Conservation (phyloP, 92 coral and sea anemone species). For the Galaxea fascicularis region DNA sequence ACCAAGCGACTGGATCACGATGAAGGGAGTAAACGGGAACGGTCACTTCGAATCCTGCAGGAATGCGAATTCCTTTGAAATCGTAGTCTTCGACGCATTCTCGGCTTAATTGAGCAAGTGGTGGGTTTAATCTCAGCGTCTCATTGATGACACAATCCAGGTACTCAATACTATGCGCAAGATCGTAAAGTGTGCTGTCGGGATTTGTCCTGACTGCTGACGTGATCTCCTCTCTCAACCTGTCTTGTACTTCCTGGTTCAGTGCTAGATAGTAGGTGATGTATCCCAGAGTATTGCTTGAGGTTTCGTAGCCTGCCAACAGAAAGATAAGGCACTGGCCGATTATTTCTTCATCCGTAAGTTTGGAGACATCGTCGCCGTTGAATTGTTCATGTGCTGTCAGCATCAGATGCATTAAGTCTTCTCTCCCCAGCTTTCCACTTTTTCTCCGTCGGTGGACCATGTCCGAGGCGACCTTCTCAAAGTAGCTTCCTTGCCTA, state of each 20-base stretch:
- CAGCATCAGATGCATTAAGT: constrained; percentile 67
- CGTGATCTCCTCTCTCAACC: constrained; percentile 29
- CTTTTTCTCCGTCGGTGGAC: constrained; percentile 29
- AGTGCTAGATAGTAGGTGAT: constrained; percentile 35
- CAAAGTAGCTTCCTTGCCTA: constrained; percentile 14
- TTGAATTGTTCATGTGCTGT: constrained; percentile 58
- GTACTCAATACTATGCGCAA: constrained; percentile 62
- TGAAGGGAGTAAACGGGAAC: constrained; percentile 62
- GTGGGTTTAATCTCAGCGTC: constrained; percentile 53
- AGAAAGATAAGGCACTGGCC: constrained; percentile 57
- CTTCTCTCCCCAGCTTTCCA: constrained; percentile 52
- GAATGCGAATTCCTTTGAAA: constrained; percentile 46
- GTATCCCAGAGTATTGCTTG: constrained; percentile 59
- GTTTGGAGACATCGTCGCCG: constrained; percentile 47
- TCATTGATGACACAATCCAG: constrained; percentile 74
- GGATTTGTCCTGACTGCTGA: constrained; percentile 33
- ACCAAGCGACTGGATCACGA: constrained; percentile 62
- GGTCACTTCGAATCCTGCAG: constrained; percentile 53
- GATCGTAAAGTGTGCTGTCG: constrained; percentile 54
- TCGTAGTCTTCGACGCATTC: constrained; percentile 54
- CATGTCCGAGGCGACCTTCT: constrained; percentile 57
- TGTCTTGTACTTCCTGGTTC: constrained; percentile 35
- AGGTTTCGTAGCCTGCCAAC: constrained; percentile 65
- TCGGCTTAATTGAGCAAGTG: constrained; percentile 35
- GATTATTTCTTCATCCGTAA: constrained; percentile 57